Conservation (phyloP, 1,140 invertebrate genomes). For the Platyscapa corneri region DNA sequence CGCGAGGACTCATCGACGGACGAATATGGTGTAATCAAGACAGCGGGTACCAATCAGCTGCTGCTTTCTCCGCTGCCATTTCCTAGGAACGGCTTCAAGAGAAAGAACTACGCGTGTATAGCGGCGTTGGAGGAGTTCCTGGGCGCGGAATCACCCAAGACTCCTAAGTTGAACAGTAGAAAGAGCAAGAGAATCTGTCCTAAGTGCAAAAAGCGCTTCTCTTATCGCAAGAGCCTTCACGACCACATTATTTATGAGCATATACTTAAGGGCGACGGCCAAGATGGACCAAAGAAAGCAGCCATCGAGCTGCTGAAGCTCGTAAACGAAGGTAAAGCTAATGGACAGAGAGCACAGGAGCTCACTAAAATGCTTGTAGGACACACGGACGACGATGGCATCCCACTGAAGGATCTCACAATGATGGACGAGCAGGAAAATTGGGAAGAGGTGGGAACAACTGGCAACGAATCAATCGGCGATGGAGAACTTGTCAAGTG, state of each 20-base stretch:
- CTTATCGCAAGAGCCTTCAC: conserved; percentile 23
- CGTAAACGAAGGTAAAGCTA: neutral
- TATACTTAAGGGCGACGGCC: neutral
- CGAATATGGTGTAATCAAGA: conserved; percentile 14
- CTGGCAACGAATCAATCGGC: neutral
- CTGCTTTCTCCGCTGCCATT: neutral
- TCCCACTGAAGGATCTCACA: neutral
- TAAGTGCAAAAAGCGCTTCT: conserved; percentile 30
- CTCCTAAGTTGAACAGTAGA: neutral
- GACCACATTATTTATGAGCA: conserved; percentile 41
- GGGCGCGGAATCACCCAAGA: neutral
- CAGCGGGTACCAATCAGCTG: neutral
- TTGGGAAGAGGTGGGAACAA: neutral
- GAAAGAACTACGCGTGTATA: neutral
- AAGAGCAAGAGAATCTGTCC: conserved; percentile 19
- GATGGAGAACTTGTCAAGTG: neutral
- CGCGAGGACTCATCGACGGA: conserved; percentile 41
- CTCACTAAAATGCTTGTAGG: neutral
- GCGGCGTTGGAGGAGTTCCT: neutral
- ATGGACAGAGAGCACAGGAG: conserved; percentile 5
- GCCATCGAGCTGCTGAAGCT: conserved; percentile 18
- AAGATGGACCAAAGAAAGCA: conserved; percentile 22
- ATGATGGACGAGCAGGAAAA: conserved; percentile 23
- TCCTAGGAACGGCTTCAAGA: conserved; percentile 27
- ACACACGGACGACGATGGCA: conserved; percentile 5